Evolutionary conservation across 2,113 vertebrate genomes (phyloP), one percentile per base, ranked within the genome.

Genomic region (Sinocyclocheilus anophthalmus): DNA sequence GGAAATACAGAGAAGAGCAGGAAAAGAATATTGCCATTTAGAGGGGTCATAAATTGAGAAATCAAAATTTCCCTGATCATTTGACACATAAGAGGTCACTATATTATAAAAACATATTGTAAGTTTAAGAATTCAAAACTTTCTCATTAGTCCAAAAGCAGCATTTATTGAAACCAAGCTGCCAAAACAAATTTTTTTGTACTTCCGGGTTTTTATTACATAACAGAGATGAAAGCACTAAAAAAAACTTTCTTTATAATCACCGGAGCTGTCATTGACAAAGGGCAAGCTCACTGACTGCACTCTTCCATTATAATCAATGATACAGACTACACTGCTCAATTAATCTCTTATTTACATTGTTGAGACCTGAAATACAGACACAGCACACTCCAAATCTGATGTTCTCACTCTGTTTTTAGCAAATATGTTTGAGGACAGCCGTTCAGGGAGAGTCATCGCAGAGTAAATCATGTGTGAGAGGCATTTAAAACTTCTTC

Each of bases 381-480:
- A 11, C 55, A 63, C 3, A 77, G 4, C 11, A 55, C 26, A 53
- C 24, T 53, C 24, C 42, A 82, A 53, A 70, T 16, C 13, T 65
- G 10, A 42, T 24, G 78, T 55, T 22, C 59, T 75, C 13, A 42
- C 53, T 26, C 22, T 24, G 10, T 30, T 50, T 75, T 50, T 81
- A 73, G 37, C 13, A 16, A 50, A 78, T 67, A 50, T 82, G 26
- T 61, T 57, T 50, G 42, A 76, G 50, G 82, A 70, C 48, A 76
- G 59, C 26, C 10, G 26, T 33, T 65, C 50, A 72, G 53, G 42
- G 75, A 48, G 26, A 53, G 50, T 76, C 37, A 53, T 22, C 24
- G 30, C 18, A 42, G 39, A 81, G 76, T 63, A 85, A 83, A 73
- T 76, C 18, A 26, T 48, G 77, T 83, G 39, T 70, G 65, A 45